Evolutionary conservation across 2,113 vertebrate genomes (phyloP).

Genomic region (Gnathonemus echidnorhynchus): DNA sequence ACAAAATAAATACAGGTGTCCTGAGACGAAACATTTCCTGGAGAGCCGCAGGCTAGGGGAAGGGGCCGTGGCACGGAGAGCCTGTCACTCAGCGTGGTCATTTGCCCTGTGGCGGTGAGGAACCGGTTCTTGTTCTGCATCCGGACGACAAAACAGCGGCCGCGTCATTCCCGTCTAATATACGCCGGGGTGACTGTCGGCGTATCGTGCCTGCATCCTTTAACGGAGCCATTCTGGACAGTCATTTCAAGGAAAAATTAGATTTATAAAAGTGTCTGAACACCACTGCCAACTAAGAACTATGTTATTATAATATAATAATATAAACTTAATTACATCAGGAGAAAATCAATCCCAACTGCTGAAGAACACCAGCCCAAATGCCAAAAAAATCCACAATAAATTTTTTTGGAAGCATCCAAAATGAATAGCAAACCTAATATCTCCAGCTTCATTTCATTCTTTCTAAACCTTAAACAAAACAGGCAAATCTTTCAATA

Average conservation of each 20-base stretch:
- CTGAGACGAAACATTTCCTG: not conserved
- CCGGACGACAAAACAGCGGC: not conserved
- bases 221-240: not conserved
- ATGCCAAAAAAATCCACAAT: not conserved
- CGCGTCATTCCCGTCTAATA: not conserved
- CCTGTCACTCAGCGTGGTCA: not conserved
- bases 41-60: not conserved
- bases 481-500: not conserved
- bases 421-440: not conserved
- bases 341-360: not conserved
- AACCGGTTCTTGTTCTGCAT: not conserved
- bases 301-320: not conserved
- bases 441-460: not conserved
- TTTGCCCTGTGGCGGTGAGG: not conserved
- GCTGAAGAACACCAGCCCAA: not conserved
- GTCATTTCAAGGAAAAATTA: not conserved
- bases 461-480: not conserved
- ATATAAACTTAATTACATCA: not conserved
- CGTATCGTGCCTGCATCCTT: not conserved
- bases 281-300: not conserved
- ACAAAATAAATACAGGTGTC: not conserved
- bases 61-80: not conserved
- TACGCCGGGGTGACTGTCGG: not conserved
- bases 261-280: not conserved
- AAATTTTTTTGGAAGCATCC: not conserved